Percentiles rank a stretch among this genome's conserved stretches.
phyloP scores from a whole-genome alignment of 2,113 vertebrate genomes.

The Plecturocebus donacophilus region DNA sequence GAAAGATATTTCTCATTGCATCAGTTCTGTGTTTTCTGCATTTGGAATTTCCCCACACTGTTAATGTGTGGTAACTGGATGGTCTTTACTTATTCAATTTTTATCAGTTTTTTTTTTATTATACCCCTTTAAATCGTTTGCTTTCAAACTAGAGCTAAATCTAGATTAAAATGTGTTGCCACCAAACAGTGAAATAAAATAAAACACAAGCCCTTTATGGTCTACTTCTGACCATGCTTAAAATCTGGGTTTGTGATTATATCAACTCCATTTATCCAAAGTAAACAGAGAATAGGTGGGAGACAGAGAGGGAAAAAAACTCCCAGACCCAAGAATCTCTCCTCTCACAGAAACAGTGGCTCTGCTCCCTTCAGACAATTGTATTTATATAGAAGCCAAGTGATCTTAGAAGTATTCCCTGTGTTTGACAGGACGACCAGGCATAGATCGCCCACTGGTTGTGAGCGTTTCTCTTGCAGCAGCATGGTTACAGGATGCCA shows the following conservation, averaged over 20 bases:
- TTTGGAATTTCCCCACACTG: neutral
- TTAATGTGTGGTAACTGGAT: too few relatives aligned
- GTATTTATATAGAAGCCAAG: neutral
- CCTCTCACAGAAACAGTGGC: rapidly evolving
- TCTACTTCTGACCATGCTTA: rapidly evolving
- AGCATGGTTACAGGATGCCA: rapidly evolving
- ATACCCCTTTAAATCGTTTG: neutral
- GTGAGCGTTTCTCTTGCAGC: rapidly evolving
- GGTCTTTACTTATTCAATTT: neutral
- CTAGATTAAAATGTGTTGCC: neutral
- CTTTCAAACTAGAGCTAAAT: neutral
- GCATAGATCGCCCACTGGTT: rapidly evolving
- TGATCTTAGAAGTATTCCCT: neutral
- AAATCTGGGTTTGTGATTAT: rapidly evolving
- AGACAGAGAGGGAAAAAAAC: neutral
- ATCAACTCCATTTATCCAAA: too few relatives aligned
- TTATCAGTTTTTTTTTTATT: neutral
- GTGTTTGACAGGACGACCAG: neutral
- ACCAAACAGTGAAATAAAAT: neutral
- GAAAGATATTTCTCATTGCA: neutral
- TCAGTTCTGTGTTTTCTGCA: neutral
- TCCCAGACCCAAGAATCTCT: rapidly evolving
- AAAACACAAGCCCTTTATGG: rapidly evolving
- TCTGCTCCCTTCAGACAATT: neutral
- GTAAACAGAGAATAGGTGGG: too few relatives aligned